Base-by-base conservation (phyloP, 2,113 vertebrate species). In the Phyllostomus discolor region DNA sequence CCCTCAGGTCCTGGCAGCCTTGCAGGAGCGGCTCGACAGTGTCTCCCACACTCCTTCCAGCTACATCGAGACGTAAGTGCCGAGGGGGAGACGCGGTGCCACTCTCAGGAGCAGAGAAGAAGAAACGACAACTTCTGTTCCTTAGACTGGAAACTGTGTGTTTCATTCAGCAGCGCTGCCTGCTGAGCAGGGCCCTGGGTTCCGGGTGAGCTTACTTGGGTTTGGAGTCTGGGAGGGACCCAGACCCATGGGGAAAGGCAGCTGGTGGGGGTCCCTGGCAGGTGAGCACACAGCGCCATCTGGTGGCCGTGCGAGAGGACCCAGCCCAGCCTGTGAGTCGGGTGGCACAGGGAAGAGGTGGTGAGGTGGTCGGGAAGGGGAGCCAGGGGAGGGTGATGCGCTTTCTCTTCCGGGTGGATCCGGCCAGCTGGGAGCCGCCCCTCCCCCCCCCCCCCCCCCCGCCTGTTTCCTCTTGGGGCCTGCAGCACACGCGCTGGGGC, bases 31-130 rank as follows among this genome's bases (percentile, higher is more conserved):
- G 50, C 98, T 99, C 38, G 99, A 99, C 95, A 98, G 67, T 31
- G 97, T 98, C 33, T 82, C 98, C 1, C 98, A 98, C 75, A 99
- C 98, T 59, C 99, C 99, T 87, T 99, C 99, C 16, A 99, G 99
- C 96, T 99, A 99, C 94, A 98, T 99, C 67, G 99, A 99, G 98
- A 99, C 98, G 99, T 99, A 86, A 98, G 99, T 98, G 7, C 54
- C 7, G 5, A 1, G 20, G 4, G 0, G 0, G 28, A 8, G 24
- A 2, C 35, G 15, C 2, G 10, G 1, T 4, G 2, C 62, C 7
- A 2, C 52, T 41, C n/a, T 0, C 6, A 33, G 59, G 57, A 26
- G 2, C n/a, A 38, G 12, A 35, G n/a, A 33, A 17, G 7, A 2
- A 24, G 20, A 48, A 28, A 0, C 2, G 2, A 15, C 2, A 1